phyloP scores from a whole-genome alignment of 2,797 vertebrate species.

The Gastrophryne carolinensis region DNA sequence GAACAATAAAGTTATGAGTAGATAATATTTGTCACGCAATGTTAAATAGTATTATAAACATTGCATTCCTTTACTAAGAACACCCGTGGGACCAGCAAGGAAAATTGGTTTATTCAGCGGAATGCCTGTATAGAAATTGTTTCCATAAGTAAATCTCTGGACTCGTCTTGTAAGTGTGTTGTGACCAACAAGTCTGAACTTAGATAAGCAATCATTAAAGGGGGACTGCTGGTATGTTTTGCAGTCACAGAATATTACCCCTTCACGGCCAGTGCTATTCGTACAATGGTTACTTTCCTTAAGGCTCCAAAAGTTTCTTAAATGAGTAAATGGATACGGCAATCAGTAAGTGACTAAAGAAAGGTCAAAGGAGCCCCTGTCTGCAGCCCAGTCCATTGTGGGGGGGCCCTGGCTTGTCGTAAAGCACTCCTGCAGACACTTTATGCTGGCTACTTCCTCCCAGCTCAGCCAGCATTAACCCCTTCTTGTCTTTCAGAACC shows the following conservation, averaged over 20 bases:
- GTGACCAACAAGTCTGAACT: constrained; percentile 6
- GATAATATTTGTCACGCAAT: constrained; percentile 45
- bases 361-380: no score
- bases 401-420: no score
- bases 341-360: no score
- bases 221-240: constrained; percentile 15
- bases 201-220: constrained; percentile 4
- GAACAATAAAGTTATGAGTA: constrained; percentile 42
- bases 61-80: constrained; percentile 38
- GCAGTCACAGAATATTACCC: background rate
- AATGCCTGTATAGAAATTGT: constrained; percentile 40
- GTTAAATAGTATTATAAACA: constrained; percentile 49
- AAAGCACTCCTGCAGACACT: no score
- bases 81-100: constrained; percentile 11
- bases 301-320: no score
- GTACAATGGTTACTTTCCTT: no score
- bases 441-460: no score
- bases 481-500: no score
- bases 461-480: no score
- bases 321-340: no score
- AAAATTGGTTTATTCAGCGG: constrained; percentile 40
- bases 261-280: no score
- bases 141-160: constrained; percentile 42
- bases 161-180: constrained; percentile 15
- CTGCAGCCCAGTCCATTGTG: no score